Evolutionary conservation across 2,888 invertebrate genomes (phyloP), one percentile per base, ranked within the genome.

Genomic region (Malachius bipustulatus): DNA sequence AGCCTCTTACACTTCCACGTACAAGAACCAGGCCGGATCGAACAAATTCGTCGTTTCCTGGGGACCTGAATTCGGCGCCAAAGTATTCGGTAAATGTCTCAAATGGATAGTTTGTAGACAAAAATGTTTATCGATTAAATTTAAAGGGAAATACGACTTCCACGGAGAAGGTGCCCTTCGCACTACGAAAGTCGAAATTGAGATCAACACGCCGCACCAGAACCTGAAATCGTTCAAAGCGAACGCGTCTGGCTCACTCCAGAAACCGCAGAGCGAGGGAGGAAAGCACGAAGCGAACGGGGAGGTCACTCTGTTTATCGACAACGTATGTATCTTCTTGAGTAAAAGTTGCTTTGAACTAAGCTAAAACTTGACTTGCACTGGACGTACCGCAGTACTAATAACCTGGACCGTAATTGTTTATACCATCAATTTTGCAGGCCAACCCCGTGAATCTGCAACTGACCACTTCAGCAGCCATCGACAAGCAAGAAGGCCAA

Each of bases 151-250:
- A 9, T 60, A 52, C 30, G 59, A 66, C 30, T 19, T 57, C 2
- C 56, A 56, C 12, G 36, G 57, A 10, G 47, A 58, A 1, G 52
- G 63, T 1, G 58, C 59, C 2, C 59, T 55, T 45, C 54, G 55
- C 15, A 52, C 61, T 2, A 64, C 69, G n/a, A 70, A 73, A 15
- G 40, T 62, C 26, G 56, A 62, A 1, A 12, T 71, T 0, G 63
- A 66, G 3, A 4, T 77, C 0, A 63, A 67, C 12, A 53, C 75
- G 13, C 75, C 77, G 0, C 65, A 68, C 34, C 70, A 75, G 1
- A 67, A 67, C 26, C 59, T 76, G 0, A 75, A 71, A 36, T 68
- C 70, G 42, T 48, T 77, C 30, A 73, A 71, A 46, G 55, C 63
- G 19, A 57, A 62, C 2, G 57, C 65, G 1, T 48, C 53, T 12